A percentile compares a stretch with the other conserved stretches of the same genome.
Conservation (phyloP, 2,113 vertebrate species). For the Tupaia chinensis region DNA sequence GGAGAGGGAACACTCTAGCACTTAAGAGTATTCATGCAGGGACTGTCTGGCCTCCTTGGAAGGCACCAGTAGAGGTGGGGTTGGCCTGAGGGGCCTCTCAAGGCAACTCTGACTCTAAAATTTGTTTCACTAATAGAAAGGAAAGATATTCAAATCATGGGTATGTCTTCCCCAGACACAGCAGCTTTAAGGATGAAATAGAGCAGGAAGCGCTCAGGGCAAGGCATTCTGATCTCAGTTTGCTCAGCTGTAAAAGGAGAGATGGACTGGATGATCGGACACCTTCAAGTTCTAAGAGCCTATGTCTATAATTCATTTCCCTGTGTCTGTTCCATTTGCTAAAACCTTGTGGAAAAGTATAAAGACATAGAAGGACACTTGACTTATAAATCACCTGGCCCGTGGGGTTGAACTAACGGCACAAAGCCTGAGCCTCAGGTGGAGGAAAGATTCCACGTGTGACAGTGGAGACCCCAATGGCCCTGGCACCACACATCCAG, state of each 20-base stretch:
- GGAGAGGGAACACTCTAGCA: neutral
- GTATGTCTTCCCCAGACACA: fast-evolving
- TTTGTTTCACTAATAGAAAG: neutral
- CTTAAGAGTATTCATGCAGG: no score
- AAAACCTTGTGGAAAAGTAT: neutral
- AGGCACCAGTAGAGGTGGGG: fast-evolving
- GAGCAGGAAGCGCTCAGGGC: neutral
- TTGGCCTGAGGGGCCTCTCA: neutral
- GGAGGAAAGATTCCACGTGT: neutral
- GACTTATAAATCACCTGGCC: neutral
- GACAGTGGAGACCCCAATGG: neutral
- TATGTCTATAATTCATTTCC: neutral
- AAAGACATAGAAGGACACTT: neutral
- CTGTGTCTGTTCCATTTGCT: neutral
- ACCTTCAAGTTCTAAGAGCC: neutral
- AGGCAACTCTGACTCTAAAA: neutral
- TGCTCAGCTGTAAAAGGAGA: neutral
- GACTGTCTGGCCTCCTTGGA: neutral
- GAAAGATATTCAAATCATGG: neutral
- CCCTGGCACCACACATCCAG: neutral
- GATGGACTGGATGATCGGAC: neutral
- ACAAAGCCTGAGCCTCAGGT: neutral
- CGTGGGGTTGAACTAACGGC: neutral
- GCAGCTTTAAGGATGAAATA: neutral
- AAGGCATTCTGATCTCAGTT: neutral